phyloP scores from a whole-genome alignment of 1,140 invertebrate species.

The Drosophila novamexicana region DNA sequence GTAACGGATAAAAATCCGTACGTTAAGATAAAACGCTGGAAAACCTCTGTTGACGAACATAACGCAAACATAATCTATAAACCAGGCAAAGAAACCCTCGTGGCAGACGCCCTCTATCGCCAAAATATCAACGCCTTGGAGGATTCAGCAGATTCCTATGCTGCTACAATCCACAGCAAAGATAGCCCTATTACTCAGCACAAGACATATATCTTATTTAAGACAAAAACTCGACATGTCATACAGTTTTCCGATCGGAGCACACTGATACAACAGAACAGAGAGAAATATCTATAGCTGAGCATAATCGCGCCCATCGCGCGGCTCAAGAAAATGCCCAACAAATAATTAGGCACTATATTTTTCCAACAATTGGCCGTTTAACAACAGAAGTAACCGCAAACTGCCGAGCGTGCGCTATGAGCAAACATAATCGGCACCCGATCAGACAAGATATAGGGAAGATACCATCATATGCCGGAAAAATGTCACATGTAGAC shows the following conservation, averaged over 20 bases:
- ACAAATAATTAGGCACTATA: not conserved
- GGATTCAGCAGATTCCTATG: not conserved
- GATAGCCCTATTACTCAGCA: not conserved
- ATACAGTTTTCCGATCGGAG: constrained; percentile 4
- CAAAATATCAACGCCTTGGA: constrained; percentile 6
- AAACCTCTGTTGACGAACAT: not conserved
- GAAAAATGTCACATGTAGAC: not conserved
- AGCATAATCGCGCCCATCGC: not conserved
- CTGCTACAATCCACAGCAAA: not conserved
- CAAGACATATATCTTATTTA: not conserved
- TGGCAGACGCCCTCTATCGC: not conserved
- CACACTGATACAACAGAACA: not conserved
- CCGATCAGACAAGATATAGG: constrained; percentile 4
- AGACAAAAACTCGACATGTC: not conserved
- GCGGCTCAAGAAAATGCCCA: not conserved
- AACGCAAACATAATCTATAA: not conserved
- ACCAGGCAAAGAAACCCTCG: too few relatives aligned
- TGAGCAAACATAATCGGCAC: not conserved
- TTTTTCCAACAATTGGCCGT: not conserved
- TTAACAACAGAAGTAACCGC: not conserved
- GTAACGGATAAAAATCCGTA: too few relatives aligned
- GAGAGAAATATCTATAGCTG: too few relatives aligned
- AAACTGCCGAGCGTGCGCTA: not conserved
- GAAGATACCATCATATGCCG: constrained; percentile 2
- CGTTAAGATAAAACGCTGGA: too few relatives aligned